These are phyloP conservation scores for Megalops atlanticus DNA, from an alignment of 2,113 vertebrate genomes.

Conservation along the genomic window DNA sequence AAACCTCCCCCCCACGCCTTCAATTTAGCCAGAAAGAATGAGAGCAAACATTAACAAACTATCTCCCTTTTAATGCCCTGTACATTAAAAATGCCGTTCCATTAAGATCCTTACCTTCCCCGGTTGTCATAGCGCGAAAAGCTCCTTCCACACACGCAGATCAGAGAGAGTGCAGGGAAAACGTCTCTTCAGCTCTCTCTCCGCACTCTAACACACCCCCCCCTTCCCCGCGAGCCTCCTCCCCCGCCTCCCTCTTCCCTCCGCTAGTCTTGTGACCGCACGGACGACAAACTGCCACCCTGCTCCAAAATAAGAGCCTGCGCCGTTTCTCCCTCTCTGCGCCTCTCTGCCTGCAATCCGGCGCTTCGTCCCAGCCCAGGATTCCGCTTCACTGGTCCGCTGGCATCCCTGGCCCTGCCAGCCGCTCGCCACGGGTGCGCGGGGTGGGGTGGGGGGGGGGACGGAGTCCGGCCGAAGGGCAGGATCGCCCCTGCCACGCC, in stretches of 20 bases:
- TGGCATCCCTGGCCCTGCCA: not conserved
- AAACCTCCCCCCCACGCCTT: not conserved
- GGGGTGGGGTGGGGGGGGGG: not conserved
- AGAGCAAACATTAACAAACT: not conserved
- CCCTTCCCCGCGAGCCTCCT: not conserved
- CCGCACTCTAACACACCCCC: conserved; percentile 49
- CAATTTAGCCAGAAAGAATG: not conserved
- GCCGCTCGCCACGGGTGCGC: not conserved
- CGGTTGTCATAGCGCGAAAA: conserved; percentile 76
- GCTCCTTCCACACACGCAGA: conserved; percentile 43
- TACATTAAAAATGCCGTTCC: conserved; percentile 28
- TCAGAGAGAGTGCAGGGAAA: conserved; percentile 36
- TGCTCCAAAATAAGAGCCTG: conserved; percentile 72
- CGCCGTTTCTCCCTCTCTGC: not conserved
- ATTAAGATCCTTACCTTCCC: conserved; percentile 78
- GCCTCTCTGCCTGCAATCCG: not conserved
- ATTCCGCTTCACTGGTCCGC: too few species aligned
- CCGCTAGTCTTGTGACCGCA: conserved; percentile 55
- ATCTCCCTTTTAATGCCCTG: not conserved
- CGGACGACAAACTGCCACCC: conserved; percentile 55
- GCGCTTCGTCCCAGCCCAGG: too few species aligned
- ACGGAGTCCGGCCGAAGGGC: too few species aligned
- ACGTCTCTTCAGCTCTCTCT: conserved; percentile 32
- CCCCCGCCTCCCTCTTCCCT: conserved; percentile 43
- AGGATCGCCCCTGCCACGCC: not conserved